Evolutionary conservation across 2,113 vertebrate genomes (phyloP).

Genomic region (Calypte anna): DNA sequence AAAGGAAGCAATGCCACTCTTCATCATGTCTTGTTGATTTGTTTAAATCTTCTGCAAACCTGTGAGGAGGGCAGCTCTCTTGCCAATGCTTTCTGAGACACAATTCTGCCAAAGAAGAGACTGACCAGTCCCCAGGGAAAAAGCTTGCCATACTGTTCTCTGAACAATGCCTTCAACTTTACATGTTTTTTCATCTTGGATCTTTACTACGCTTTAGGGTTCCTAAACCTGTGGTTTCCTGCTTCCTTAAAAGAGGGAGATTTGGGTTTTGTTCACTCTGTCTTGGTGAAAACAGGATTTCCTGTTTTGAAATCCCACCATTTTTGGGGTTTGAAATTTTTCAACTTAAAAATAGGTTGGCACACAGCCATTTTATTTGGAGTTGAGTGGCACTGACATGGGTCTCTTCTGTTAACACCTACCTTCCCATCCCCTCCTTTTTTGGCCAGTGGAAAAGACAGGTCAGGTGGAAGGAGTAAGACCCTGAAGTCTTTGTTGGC

Average conservation of each 20-base stretch:
- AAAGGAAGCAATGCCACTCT: neutral
- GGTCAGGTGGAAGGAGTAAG: neutral
- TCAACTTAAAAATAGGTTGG: neutral
- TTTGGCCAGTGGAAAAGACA: neutral
- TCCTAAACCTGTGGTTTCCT: neutral
- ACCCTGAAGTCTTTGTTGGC: neutral
- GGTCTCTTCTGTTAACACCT: neutral
- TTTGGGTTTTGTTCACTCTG: neutral
- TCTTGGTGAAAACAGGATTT: neutral
- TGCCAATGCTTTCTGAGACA: neutral
- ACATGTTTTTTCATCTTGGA: neutral
- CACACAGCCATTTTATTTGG: neutral
- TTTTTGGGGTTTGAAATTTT: neutral
- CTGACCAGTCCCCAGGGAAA: too few species aligned
- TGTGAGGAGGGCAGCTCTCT: neutral
- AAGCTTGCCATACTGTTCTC: neutral
- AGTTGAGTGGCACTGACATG: neutral
- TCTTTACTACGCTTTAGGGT: neutral
- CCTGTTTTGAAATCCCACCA: neutral
- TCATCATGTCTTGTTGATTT: neutral
- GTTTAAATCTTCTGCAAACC: neutral
- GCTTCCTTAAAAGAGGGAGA: neutral
- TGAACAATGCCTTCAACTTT: neutral
- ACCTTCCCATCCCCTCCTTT: rapidly evolving
- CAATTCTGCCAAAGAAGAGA: neutral